phyloP scores from a whole-genome alignment of 2,888 invertebrate species.

The Meiosimyza decipiens region DNA sequence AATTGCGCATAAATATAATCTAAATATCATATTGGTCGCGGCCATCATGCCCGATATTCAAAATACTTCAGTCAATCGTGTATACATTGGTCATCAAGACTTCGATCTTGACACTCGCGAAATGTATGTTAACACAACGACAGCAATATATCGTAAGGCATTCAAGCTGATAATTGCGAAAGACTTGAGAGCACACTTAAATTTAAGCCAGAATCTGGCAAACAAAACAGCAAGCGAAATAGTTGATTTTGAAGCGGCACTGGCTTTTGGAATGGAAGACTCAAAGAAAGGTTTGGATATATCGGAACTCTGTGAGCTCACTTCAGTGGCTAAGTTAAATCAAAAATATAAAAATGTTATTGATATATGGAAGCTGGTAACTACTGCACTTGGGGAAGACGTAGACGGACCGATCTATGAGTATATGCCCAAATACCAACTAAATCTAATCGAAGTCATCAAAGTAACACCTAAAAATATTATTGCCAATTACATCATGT shows the following conservation, averaged over 20 bases:
- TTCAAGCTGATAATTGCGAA: constrained; percentile 41
- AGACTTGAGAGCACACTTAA: constrained; percentile 48
- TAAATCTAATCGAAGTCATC: constrained; percentile 51
- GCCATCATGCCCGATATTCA: constrained; percentile 50
- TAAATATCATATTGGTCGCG: constrained; percentile 48
- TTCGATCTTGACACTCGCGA: constrained; percentile 47
- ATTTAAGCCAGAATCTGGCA: constrained; percentile 45
- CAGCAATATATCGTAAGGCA: constrained; percentile 38
- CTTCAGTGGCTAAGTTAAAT: constrained; percentile 49
- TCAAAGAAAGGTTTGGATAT: constrained; percentile 45
- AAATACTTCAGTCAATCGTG: constrained; percentile 47
- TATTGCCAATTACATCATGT: constrained; percentile 62
- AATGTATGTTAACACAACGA: constrained; percentile 50
- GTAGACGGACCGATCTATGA: constrained; percentile 51
- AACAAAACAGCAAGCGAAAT: constrained; percentile 51
- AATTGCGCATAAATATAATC: constrained; percentile 50
- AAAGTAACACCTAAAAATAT: constrained; percentile 45
- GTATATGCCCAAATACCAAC: constrained; percentile 48
- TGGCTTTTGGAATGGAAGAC: constrained; percentile 55
- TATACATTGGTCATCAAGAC: constrained; percentile 51
- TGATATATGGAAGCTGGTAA: constrained; percentile 52
- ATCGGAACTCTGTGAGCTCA: constrained; percentile 41
- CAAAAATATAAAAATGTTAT: constrained; percentile 49
- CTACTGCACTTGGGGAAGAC: constrained; percentile 49
- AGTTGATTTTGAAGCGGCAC: constrained; percentile 55